Conservation (phyloP, 1,140 invertebrate genomes). For the Bombyx mori region DNA sequence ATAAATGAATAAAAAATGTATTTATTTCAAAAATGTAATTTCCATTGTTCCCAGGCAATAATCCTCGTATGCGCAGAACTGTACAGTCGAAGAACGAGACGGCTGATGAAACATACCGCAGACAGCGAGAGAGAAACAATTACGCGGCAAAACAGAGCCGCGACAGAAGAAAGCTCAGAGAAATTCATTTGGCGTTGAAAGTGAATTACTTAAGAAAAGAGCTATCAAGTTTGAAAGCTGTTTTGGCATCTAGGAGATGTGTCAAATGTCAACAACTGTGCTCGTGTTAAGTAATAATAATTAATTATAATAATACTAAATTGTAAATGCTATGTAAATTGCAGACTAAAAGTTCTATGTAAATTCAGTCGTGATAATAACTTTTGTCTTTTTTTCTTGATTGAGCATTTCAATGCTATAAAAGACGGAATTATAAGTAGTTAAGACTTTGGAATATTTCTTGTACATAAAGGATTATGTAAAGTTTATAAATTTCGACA, state of each 20-base stretch:
- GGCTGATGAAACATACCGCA: slow-evolving; percentile 84
- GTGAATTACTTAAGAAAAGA: slow-evolving; percentile 76
- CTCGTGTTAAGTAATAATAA: slow-evolving; percentile 3
- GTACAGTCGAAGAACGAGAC: slow-evolving; percentile 48
- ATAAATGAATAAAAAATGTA: not conserved
- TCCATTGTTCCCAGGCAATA: slow-evolving; percentile 51
- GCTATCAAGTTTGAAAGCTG: slow-evolving; percentile 18
- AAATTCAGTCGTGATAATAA: too few species aligned
- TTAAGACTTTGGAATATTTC: not conserved
- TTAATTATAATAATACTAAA: too few species aligned
- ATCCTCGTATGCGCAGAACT: slow-evolving; percentile 77
- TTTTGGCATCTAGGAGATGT: slow-evolving; percentile 15
- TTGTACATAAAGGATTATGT: not conserved
- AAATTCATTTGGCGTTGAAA: slow-evolving; percentile 92
- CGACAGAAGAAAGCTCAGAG: slow-evolving; percentile 90
- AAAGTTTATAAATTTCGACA: not conserved
- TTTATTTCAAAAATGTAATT: not conserved
- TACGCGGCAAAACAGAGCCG: slow-evolving; percentile 95
- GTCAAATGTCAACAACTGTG: slow-evolving; percentile 22
- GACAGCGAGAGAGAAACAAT: slow-evolving; percentile 93
- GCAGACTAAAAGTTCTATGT: too few species aligned
- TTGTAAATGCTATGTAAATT: too few species aligned
- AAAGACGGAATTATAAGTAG: not conserved
- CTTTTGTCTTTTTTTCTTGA: too few species aligned
- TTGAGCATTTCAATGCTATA: not conserved